These are phyloP conservation scores for Adineta ricciae DNA, from an alignment of 2,888 invertebrate species.

Conservation along the genomic window DNA sequence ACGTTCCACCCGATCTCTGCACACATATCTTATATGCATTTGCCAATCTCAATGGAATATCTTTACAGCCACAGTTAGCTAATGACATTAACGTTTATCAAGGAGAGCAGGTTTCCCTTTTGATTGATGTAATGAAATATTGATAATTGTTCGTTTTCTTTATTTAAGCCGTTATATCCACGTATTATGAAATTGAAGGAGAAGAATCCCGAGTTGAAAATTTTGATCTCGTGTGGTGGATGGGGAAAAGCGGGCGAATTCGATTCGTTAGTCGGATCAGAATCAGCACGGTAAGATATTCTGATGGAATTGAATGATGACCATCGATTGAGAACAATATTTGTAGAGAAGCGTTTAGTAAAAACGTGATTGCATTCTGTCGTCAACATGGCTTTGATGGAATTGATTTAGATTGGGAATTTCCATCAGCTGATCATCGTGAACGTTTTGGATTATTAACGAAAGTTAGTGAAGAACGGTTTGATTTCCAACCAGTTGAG, in stretches of 20 bases:
- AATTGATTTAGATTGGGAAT: slow-evolving; percentile 33
- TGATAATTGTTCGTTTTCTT: background rate
- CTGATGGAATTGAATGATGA: background rate
- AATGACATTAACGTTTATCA: background rate
- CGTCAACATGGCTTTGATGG: slow-evolving; percentile 33
- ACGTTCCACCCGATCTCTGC: slow-evolving; percentile 32
- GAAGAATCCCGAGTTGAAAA: slow-evolving; percentile 30
- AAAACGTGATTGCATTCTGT: slow-evolving; percentile 32
- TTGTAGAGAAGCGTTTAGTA: slow-evolving; percentile 11
- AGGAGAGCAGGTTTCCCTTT: slow-evolving; percentile 4
- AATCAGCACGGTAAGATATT: slow-evolving; percentile 13
- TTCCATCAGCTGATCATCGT: slow-evolving; percentile 29
- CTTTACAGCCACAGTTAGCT: background rate
- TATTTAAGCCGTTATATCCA: slow-evolving; percentile 24
- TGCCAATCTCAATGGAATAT: slow-evolving; percentile 22
- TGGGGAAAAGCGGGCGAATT: slow-evolving; percentile 31
- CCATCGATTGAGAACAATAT: background rate
- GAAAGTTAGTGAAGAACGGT: slow-evolving; percentile 22
- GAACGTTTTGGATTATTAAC: slow-evolving; percentile 29
- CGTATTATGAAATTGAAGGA: slow-evolving; percentile 34
- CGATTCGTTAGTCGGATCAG: slow-evolving; percentile 26
- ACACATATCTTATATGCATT: slow-evolving; percentile 34
- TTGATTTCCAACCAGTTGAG: background rate
- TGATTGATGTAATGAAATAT: background rate
- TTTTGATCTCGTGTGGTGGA: slow-evolving; percentile 32